Evolutionary conservation across 2,113 vertebrate genomes (phyloP).

Genomic region (Lepus timidus): DNA sequence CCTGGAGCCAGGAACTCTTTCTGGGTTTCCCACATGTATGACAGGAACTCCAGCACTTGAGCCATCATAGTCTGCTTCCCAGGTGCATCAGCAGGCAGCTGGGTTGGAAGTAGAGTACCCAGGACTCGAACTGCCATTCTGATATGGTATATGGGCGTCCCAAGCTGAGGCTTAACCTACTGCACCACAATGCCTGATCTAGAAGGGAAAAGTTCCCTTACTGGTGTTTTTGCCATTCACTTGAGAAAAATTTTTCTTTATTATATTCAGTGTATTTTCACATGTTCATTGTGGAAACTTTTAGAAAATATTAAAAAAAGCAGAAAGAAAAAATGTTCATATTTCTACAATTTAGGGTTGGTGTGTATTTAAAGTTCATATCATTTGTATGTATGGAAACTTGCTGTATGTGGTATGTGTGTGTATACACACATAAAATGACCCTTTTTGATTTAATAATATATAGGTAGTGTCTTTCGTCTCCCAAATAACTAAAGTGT

Average conservation of each 20-base stretch:
- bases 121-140: too few relatives aligned
- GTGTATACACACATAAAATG: too few relatives aligned
- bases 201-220: slow-evolving; percentile 38
- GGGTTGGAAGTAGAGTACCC: too few relatives aligned
- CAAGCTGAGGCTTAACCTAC: too few relatives aligned
- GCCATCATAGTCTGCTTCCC: too few relatives aligned
- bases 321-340: slow-evolving; percentile 20
- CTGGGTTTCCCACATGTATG: too few relatives aligned
- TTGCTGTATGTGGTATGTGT: not conserved
- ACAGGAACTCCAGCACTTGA: too few relatives aligned
- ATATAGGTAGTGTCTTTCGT: slow-evolving; percentile 1
- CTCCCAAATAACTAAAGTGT: not conserved
- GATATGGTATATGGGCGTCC: too few relatives aligned
- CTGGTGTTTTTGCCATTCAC: not conserved
- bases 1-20: too few relatives aligned
- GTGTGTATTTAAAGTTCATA: not conserved
- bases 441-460: slow-evolving; percentile 41
- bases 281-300: not conserved
- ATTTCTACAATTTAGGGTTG: not conserved
- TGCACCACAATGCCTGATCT: too few relatives aligned
- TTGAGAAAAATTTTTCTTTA: not conserved
- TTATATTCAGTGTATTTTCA: slow-evolving; percentile 15
- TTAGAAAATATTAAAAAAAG: slow-evolving; percentile 48
- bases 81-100: too few relatives aligned
- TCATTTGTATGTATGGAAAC: not conserved